Conservation (phyloP, 2,888 invertebrate genomes). For the Leucozona laternaria region DNA sequence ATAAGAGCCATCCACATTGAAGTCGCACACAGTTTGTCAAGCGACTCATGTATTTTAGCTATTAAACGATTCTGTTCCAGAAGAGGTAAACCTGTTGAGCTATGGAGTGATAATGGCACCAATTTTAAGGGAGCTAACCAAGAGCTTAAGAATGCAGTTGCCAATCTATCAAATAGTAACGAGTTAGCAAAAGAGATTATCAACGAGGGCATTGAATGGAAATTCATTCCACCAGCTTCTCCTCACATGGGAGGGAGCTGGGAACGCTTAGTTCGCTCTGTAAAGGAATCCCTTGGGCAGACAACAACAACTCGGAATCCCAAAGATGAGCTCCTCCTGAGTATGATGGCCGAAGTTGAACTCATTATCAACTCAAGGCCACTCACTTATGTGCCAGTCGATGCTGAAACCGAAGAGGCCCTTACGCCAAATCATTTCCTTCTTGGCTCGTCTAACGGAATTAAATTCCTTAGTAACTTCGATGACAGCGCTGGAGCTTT, state of each 20-base stretch:
- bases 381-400: too few relatives aligned
- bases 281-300: conserved; percentile 42
- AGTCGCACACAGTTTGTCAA: conserved; percentile 38
- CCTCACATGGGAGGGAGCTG: conserved; percentile 58
- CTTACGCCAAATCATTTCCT: too few relatives aligned
- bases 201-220: background rate
- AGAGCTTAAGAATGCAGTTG: background rate
- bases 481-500: too few relatives aligned
- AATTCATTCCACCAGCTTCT: conserved; percentile 31
- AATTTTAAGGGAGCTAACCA: conserved; percentile 58
- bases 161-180: background rate
- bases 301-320: conserved; percentile 58
- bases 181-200: background rate
- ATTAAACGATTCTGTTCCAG: conserved; percentile 54
- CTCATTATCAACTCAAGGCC: too few relatives aligned
- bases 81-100: conserved; percentile 28
- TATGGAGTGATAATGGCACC: conserved; percentile 59
- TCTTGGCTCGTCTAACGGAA: too few relatives aligned
- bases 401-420: too few relatives aligned
- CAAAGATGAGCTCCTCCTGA: conserved; percentile 74
- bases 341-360: too few relatives aligned
- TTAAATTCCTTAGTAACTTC: too few relatives aligned
- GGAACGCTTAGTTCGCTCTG: conserved; percentile 42
- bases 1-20: conserved; percentile 46
- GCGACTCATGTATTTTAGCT: conserved; percentile 57